Evolutionary conservation across 1,140 invertebrate genomes (phyloP), one percentile per base, ranked within the genome.

Genomic region (Lepidurus arcticus): DNA sequence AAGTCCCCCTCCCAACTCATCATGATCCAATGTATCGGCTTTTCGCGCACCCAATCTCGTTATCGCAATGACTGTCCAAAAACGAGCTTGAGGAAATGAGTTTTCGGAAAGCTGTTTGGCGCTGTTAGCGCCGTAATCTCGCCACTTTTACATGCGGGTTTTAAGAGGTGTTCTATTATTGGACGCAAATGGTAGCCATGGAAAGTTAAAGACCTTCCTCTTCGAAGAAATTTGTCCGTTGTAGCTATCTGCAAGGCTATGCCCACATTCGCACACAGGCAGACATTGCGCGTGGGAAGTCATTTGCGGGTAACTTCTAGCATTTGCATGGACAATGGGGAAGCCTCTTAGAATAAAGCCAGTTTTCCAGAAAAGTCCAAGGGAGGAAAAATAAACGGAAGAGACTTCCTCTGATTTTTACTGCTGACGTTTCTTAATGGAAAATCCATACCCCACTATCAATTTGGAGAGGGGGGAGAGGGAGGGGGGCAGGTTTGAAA

Each of bases 321-420:
- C 4, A 34, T 34, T 34, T 34, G 34, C 34, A 34, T 34, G 34
- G 34, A 34, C 34, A 34, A 34, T 34, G 3, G 34, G 34, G 4
- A 34, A 34, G 34, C 34, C 3, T 34, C 4, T 34, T 34, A 34
- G 34, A 34, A 34, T 34, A 34, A 34, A 34, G 34, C 34, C 34
- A 34, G 34, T 34, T 34, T 34, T 34, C 34, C 34, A 34, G 34
- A 34, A 34, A 34, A 34, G 34, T 34, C 34, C 34, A 34, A 13
- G 53, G 13, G 21, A 21, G 21, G 53, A 65, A 65, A 16, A 65
- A 65, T 65, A 65, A 65, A 65, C 21, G 53, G 53, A n/a, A n/a
- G 53, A 65, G 53, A 65, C 53, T 65, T 65, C 53, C 53, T 65
- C 53, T 65, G 53, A 65, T 65, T 65, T 65, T 65, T 65, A 65